Percentiles rank a stretch among this genome's conserved stretches.
These are phyloP conservation scores for Porphyrio hochstetteri DNA, from an alignment of 2,113 vertebrate species.

Conservation along the genomic window DNA sequence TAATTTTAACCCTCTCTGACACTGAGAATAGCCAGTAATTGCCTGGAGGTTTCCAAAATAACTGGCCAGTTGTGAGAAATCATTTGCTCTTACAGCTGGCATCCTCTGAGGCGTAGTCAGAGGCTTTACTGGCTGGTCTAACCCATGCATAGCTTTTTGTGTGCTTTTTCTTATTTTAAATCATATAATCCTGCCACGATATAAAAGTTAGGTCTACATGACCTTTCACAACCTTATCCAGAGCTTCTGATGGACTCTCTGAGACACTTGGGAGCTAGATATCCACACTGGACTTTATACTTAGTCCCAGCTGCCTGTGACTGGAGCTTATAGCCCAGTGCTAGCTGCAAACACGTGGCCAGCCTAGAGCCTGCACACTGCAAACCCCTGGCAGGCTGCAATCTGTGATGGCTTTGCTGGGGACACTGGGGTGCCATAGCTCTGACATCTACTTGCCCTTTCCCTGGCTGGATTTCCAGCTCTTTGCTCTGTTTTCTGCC, in stretches of 20 bases:
- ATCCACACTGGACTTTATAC: fast-evolving
- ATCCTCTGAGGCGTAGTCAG: not conserved
- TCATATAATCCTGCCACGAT: not conserved
- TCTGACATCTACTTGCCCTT: not conserved
- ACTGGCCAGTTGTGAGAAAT: not conserved
- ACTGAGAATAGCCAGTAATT: not conserved
- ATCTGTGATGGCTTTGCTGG: not conserved
- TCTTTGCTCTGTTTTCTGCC: not conserved
- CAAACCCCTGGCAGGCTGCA: not conserved
- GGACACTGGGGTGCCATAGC: not conserved
- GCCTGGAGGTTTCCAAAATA: not conserved
- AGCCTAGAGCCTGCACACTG: fast-evolving
- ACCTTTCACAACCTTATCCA: not conserved
- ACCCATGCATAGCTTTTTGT: fast-evolving
- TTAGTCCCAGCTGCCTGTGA: fast-evolving
- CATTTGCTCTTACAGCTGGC: not conserved
- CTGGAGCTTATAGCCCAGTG: not conserved
- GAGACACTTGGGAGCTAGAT: not conserved
- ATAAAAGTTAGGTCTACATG: not conserved
- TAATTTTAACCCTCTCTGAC: not conserved
- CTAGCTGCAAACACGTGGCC: fast-evolving
- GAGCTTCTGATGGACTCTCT: not conserved
- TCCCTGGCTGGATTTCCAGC: not conserved
- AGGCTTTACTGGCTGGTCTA: not conserved
- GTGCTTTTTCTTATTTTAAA: not conserved